Conservation (phyloP, 2,113 vertebrate species). For the Gopherus evgoodei region DNA sequence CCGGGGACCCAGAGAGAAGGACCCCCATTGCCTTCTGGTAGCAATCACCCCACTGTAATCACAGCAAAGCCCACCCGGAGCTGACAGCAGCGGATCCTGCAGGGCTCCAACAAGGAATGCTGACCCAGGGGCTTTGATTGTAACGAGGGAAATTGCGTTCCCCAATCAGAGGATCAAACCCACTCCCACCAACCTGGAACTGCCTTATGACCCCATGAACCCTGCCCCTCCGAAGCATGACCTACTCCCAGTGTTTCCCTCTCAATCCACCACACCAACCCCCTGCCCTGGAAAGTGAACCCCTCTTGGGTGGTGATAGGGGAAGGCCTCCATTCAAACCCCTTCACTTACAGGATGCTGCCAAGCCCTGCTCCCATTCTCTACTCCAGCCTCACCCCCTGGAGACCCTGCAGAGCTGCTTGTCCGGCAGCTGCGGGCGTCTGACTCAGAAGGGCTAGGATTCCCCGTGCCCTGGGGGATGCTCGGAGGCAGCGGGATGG, state of each 20-base stretch:
- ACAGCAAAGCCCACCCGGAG: background rate
- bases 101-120: background rate
- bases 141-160: background rate
- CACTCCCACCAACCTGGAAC: too few species aligned
- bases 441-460: too few species aligned
- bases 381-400: background rate
- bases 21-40: too few species aligned
- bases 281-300: background rate
- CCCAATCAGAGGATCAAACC: background rate
- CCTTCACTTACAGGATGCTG: background rate
- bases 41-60: background rate
- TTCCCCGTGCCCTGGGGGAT: background rate
- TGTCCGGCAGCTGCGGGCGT: too few species aligned
- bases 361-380: background rate
- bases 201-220: background rate
- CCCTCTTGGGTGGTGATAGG: background rate
- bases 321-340: background rate
- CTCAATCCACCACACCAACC: rapidly evolving
- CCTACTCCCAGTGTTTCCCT: background rate
- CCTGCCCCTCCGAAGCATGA: background rate
- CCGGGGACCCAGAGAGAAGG: too few species aligned
- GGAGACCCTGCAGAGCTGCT: too few species aligned
- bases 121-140: background rate
- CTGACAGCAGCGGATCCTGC: background rate
- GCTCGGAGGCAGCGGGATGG: background rate